phyloP scores from a whole-genome alignment of 2,888 invertebrate species.

The Cerastis rubricosa region DNA sequence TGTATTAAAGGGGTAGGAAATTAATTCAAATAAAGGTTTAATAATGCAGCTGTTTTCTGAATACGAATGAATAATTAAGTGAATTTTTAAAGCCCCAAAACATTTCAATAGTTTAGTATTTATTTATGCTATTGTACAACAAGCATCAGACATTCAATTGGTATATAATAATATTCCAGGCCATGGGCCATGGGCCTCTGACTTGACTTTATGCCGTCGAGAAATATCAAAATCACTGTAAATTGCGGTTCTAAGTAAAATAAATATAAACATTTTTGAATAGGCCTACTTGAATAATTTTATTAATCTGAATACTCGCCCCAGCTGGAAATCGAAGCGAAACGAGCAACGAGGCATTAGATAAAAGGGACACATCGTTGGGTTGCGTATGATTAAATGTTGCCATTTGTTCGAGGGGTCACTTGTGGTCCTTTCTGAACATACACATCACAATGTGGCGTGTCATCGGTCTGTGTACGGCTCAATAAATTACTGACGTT shows the following conservation, averaged over 20 bases:
- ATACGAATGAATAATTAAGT: neutral
- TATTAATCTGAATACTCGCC: neutral
- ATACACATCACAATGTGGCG: neutral
- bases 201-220: too few relatives aligned
- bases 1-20: neutral
- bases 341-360: neutral
- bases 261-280: neutral
- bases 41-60: neutral
- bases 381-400: conserved; percentile 2
- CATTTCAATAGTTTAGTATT: neutral
- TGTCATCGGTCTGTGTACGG: neutral
- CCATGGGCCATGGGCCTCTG: too few relatives aligned
- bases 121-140: neutral
- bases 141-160: neutral
- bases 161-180: too few relatives aligned
- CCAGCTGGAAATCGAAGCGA: neutral
- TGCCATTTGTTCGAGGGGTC: neutral
- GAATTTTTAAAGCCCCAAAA: neutral
- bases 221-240: neutral
- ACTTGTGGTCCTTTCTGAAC: neutral
- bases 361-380: neutral
- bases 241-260: neutral
- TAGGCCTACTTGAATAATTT: neutral
- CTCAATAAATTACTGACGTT: neutral
- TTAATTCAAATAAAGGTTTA: neutral